Evolutionary conservation across 2,797 vertebrate genomes (phyloP).

Genomic region (Sparidentex hasta): DNA sequence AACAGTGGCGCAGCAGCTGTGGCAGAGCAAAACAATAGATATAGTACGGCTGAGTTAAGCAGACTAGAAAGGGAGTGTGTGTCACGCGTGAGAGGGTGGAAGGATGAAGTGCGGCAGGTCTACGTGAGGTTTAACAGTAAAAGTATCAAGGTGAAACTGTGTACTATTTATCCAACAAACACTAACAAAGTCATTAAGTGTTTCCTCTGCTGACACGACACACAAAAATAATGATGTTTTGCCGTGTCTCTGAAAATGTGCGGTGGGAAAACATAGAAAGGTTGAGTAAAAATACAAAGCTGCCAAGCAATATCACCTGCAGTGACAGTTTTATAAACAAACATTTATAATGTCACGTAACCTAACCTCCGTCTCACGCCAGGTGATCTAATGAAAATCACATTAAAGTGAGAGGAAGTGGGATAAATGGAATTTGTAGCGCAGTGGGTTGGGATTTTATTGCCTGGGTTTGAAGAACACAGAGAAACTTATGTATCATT

Average conservation of each 20-base stretch:
- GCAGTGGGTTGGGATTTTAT: constrained; percentile 53
- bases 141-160: background rate
- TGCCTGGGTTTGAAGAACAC: constrained; percentile 46
- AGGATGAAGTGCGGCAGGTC: background rate
- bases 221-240: constrained; percentile 57
- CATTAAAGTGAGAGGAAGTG: constrained; percentile 69
- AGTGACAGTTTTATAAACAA: constrained; percentile 69
- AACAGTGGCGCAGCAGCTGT: background rate
- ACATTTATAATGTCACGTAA: constrained; percentile 69
- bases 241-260: constrained; percentile 50
- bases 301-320: constrained; percentile 65
- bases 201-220: constrained; percentile 42
- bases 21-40: constrained; percentile 7
- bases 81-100: background rate
- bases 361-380: constrained; percentile 57
- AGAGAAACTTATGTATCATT: constrained; percentile 30
- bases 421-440: constrained; percentile 67
- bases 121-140: constrained; percentile 22
- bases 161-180: background rate
- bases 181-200: constrained; percentile 53
- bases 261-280: constrained; percentile 54
- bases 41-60: constrained; percentile 3
- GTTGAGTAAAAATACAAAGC: constrained; percentile 59
- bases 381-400: constrained; percentile 69
- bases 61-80: constrained; percentile 7